phyloP scores from a whole-genome alignment of 2,113 vertebrate genomes.

The Pelvicachromis taeniatus region DNA sequence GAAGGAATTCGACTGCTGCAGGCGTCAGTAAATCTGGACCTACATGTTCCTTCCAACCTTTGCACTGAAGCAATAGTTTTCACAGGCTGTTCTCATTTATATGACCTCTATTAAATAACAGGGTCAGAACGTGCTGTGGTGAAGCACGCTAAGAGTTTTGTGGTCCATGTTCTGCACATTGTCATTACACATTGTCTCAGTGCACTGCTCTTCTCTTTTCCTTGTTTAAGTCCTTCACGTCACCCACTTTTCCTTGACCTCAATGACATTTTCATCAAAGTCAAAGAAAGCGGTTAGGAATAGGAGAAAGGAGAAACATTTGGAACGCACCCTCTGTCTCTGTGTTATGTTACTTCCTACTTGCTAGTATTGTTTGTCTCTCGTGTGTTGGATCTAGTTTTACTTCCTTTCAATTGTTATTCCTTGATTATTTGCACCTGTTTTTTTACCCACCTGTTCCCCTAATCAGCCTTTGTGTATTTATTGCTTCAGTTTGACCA shows the following conservation, averaged over 20 bases:
- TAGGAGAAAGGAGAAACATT: not conserved
- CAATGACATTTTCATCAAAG: accelerated
- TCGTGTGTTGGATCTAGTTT: not conserved
- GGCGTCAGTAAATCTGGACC: not conserved
- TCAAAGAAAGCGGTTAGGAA: not conserved
- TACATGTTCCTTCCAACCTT: not conserved
- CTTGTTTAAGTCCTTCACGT: not conserved
- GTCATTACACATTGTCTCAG: not conserved
- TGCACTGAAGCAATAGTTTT: not conserved
- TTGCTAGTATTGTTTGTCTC: not conserved
- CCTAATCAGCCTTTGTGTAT: not conserved
- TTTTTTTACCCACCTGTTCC: not conserved
- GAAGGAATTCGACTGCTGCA: not conserved
- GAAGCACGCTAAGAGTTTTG: not conserved
- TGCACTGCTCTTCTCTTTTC: not conserved
- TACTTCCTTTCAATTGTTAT: not conserved
- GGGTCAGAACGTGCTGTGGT: not conserved
- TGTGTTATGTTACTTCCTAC: not conserved
- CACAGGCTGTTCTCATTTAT: not conserved
- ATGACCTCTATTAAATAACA: not conserved
- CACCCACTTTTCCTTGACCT: not conserved
- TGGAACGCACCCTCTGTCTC: not conserved
- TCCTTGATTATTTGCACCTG: no score
- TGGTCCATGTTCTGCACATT: not conserved
- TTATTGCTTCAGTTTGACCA: not conserved